Conservation (phyloP, 2,113 vertebrate genomes). For the Xyrauchen texanus region DNA sequence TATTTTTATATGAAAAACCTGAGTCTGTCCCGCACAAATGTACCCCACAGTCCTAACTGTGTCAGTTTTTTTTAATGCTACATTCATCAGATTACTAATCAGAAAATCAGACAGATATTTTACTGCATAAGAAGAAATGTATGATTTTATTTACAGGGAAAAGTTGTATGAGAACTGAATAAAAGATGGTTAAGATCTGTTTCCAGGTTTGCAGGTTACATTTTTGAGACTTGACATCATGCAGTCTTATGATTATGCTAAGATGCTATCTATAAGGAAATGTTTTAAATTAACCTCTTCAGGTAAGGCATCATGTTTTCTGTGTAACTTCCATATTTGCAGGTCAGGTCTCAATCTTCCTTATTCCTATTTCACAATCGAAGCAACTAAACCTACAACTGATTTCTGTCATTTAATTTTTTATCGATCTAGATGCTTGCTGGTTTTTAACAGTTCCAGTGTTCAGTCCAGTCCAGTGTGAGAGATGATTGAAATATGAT, state of each 20-base stretch:
- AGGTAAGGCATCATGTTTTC: neutral
- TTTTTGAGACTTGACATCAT: neutral
- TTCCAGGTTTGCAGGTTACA: too few relatives aligned
- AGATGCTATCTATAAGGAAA: neutral
- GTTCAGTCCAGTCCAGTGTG: neutral
- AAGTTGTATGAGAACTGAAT: neutral
- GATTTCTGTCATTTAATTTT: neutral
- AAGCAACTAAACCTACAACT: neutral
- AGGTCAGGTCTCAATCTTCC: neutral
- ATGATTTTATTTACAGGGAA: neutral
- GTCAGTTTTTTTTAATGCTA: neutral
- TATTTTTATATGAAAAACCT: constrained; percentile 13
- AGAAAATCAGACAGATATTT: neutral
- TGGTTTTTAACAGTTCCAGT: neutral
- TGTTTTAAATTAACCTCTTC: neutral
- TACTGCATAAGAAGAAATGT: neutral
- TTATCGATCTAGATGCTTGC: neutral
- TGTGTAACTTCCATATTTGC: neutral
- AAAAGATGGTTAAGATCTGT: neutral
- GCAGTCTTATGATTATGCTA: neutral
- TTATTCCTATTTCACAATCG: neutral
- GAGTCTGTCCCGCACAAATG: neutral
- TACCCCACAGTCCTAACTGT: neutral
- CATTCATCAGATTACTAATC: constrained; percentile 1
- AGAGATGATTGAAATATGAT: neutral